Percentiles rank a stretch among this genome's conserved stretches.
phyloP scores from a whole-genome alignment of 2,797 vertebrate species.

The Liparis tanakae region DNA sequence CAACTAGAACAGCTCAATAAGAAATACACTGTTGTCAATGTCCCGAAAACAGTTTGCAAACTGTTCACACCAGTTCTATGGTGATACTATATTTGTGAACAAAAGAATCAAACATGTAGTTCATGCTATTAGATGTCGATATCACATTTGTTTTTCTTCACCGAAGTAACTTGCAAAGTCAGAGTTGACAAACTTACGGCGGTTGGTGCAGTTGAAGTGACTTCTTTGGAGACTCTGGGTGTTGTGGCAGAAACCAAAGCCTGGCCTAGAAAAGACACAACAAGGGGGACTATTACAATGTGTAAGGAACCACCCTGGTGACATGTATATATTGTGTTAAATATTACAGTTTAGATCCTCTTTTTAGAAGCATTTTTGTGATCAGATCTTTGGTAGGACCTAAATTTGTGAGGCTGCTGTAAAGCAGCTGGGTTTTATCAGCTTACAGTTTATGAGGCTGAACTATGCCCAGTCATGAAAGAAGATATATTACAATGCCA shows the following conservation, averaged over 20 bases:
- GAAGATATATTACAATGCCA: conserved; percentile 45
- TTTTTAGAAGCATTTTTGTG: conserved; percentile 19
- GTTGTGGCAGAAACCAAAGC: conserved; percentile 63
- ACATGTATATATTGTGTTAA: neutral
- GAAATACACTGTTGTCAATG: conserved; percentile 59
- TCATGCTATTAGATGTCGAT: neutral
- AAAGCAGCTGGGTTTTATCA: conserved; percentile 59
- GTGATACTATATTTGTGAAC: neutral
- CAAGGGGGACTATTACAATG: conserved; percentile 13
- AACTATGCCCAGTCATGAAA: conserved; percentile 41
- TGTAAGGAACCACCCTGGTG: conserved; percentile 8
- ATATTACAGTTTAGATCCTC: neutral
- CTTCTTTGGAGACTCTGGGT: conserved; percentile 55
- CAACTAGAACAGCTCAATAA: conserved; percentile 58
- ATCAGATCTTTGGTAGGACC: conserved; percentile 31
- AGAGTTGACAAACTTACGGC: conserved; percentile 67
- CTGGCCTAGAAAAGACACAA: conserved; percentile 69
- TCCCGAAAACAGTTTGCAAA: conserved; percentile 1
- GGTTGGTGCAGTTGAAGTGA: conserved; percentile 63
- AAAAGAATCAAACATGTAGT: neutral
- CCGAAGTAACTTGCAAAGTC: neutral
- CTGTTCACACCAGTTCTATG: neutral
- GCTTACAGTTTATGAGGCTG: conserved; percentile 43
- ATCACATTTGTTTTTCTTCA: neutral
- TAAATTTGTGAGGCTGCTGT: conserved; percentile 27